These are phyloP conservation scores for Epinotia brunnichana DNA, from an alignment of 2,888 invertebrate species.

Conservation along the genomic window DNA sequence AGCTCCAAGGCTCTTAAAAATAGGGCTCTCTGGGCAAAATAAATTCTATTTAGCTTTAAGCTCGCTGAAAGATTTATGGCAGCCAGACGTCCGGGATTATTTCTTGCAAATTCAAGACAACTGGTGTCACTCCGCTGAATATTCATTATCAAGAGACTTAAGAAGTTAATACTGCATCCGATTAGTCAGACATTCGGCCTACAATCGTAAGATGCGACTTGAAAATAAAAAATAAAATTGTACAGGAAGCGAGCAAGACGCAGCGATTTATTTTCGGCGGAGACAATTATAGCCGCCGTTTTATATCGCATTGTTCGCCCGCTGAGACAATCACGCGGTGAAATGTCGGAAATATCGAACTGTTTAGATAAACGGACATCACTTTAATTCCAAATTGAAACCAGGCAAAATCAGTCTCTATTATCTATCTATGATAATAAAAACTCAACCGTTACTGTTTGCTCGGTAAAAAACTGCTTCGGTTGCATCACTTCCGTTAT, in stretches of 20 bases:
- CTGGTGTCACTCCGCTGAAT: slow-evolving; percentile 71
- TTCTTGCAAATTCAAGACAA: slow-evolving; percentile 72
- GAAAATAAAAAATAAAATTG: slow-evolving; percentile 46
- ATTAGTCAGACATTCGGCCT: slow-evolving; percentile 60
- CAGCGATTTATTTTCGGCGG: slow-evolving; percentile 58
- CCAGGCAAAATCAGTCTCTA: not conserved
- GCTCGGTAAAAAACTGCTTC: slow-evolving; percentile 26
- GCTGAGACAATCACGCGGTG: not conserved
- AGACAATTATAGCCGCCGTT: slow-evolving; percentile 58
- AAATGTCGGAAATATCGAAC: slow-evolving; percentile 10
- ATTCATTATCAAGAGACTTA: slow-evolving; percentile 65
- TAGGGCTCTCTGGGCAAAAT: slow-evolving; percentile 33
- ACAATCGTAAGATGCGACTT: slow-evolving; percentile 28
- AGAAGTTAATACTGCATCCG: slow-evolving; percentile 64
- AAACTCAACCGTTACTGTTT: slow-evolving; percentile 26
- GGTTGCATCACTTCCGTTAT: slow-evolving; percentile 42
- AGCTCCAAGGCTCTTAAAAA: slow-evolving; percentile 35
- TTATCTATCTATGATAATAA: not conserved
- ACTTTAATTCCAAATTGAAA: not conserved
- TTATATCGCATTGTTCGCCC: slow-evolving; percentile 49
- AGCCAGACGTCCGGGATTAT: slow-evolving; percentile 64
- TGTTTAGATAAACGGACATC: not conserved
- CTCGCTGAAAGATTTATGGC: slow-evolving; percentile 64
- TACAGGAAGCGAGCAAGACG: slow-evolving; percentile 52
- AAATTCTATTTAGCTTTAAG: slow-evolving; percentile 46